Evolutionary conservation across 2,113 vertebrate species (phyloP), one percentile per base, ranked within the genome.

Genomic region (Osmerus mordax): DNA sequence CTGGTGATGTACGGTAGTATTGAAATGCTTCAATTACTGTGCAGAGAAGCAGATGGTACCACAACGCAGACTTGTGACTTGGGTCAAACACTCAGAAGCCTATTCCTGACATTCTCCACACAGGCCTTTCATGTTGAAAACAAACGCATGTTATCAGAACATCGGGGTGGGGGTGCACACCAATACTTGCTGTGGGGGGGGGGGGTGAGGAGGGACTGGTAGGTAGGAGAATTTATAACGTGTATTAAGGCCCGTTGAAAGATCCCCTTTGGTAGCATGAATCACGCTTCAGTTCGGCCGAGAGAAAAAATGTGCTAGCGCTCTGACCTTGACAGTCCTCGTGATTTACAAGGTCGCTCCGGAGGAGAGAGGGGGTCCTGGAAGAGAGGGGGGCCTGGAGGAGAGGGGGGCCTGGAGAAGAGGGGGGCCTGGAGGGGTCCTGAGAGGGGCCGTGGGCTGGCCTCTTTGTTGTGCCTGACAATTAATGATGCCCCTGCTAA

Each of bases 401-500:
- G 36, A 41, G 36, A 41, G 36, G 36, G 36, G 36, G 78, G 78
- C 3, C 12, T 79, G 75, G 87, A 32, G 73, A 41, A 62, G 18
- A 76, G 85, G 12, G 81, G 80, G 78, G 79, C 87, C 84, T 77
- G 74, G 52, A 67, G 36, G 36, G 36, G 7, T 7, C 36, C 36
- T 41, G 36, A 41, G 36, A 41, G 36, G 36, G 36, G 36, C 36
- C 1, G 1, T 0, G 78, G 78, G 3, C 12, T 79, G 75, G 87
- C 78, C 85, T 86, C 36, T 87, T 88, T 88, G 88, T 64, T 89
- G 85, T 77, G 74, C 69, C 84, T 84, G 83, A 86, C 83, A 87
- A 90, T 91, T 92, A 91, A 92, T 91, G 87, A 87, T 84, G 84
- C 90, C 65, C 79, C 69, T 69, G 86, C 87, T 90, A 89, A 90